A percentile compares a stretch with the other conserved stretches of the same genome.
These are phyloP conservation scores for Xenus cinereus DNA, from an alignment of 2,113 vertebrate species.

Conservation along the genomic window DNA sequence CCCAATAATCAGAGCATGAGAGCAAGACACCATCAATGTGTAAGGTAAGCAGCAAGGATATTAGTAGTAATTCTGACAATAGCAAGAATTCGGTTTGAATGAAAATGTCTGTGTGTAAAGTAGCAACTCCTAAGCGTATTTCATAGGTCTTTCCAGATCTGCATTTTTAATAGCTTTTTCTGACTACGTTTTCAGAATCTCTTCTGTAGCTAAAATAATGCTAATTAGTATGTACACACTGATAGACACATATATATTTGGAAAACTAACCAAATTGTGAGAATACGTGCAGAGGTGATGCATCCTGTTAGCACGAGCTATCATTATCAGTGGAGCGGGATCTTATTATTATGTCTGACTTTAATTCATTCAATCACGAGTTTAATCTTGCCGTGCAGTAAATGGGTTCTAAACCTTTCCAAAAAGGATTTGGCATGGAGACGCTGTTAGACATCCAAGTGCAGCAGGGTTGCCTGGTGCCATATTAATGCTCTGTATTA, in stretches of 20 bases:
- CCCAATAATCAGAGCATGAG: background rate
- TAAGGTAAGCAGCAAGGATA: background rate
- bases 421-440: conserved; percentile 4
- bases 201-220: background rate
- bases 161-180: background rate
- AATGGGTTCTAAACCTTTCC: background rate
- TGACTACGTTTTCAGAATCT: background rate
- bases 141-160: background rate
- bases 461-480: background rate
- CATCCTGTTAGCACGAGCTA: background rate
- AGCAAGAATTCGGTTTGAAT: background rate
- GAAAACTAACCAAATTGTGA: background rate
- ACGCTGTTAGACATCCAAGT: background rate
- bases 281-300: background rate
- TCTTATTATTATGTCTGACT: background rate
- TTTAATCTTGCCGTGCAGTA: background rate
- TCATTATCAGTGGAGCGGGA: background rate
- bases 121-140: background rate
- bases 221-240: background rate
- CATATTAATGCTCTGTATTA: background rate
- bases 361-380: background rate
- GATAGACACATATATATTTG: accelerated
- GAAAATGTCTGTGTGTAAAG: background rate
- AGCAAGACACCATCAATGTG: background rate
- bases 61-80: background rate